Base-by-base conservation (phyloP, 2,797 vertebrate genomes). In the Muraenolepis orangiensis region DNA sequence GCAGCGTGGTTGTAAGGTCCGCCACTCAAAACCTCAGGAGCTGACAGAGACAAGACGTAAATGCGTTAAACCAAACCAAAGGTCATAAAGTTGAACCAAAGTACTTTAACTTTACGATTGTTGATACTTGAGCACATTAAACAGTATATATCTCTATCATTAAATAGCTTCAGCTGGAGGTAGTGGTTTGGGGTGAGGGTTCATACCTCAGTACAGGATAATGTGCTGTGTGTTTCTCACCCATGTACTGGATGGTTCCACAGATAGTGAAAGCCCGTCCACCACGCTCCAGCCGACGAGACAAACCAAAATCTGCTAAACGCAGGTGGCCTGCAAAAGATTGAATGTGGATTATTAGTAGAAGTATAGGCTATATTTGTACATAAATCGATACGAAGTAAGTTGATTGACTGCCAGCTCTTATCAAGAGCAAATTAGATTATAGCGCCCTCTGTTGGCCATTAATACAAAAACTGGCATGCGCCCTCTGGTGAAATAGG, bases 161-260 rank as follows among this genome's bases (percentile, higher is more conserved):
- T 57, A 23, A 57, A 57, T 57, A 57, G 51, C 4, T n/a, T 23
- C 2, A 57, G 20, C 51, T 11, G n/a, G 14, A 2, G 40, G 13
- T 42, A 34, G 32, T 3, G 32, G 13, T 42, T 42, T n/a, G n/a
- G 13, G 14, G 1, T 10, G 14, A 42, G 40, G 14, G 16, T 14
- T 8, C 10, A 11, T 57, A 57, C 20, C 23, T 23, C 3, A 23
- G 51, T 23, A 23, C 23, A 2, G 5, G 20, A 57, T n/a, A n/a
- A 0, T n/a, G 6, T 7, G 8, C 46, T 23, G 7, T 7, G 64
- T 12, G 64, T 30, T 80, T 80, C 93, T 95, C 92, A 98, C 98
- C 97, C 97, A 99, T 99, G 81, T 98, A 99, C n/a, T 98, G 97
- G 81, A 99, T 95, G 72, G 96, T 99, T 76, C 96, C 97, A 70